Evolutionary conservation across 2,113 vertebrate species (phyloP).

Genomic region (Carassius auratus): DNA sequence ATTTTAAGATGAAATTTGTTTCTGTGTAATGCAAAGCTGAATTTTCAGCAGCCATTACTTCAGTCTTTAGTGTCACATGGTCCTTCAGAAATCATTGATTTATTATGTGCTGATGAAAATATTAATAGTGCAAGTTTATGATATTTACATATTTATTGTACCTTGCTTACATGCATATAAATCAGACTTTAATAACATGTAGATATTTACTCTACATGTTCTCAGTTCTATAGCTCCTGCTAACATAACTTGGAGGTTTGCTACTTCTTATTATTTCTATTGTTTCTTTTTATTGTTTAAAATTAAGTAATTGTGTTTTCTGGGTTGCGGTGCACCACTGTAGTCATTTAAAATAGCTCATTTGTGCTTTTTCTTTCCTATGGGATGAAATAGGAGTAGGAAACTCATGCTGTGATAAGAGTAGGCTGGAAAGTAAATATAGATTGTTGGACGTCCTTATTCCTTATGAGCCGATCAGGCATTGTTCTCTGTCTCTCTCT

Average conservation of each 20-base stretch:
- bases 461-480: neutral
- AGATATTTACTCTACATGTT: neutral
- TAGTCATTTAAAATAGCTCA: neutral
- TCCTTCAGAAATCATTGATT: neutral
- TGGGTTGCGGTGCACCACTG: neutral
- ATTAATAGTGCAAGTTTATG: neutral
- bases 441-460: neutral
- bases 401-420: conserved; percentile 14
- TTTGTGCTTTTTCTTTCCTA: neutral
- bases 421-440: neutral
- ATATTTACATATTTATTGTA: neutral
- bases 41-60: neutral
- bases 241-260: neutral
- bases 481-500: conserved; percentile 3
- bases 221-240: neutral
- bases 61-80: neutral
- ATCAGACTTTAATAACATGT: neutral
- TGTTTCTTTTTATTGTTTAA: neutral
- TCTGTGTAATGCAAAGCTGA: neutral
- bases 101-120: neutral
- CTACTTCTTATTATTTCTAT: neutral
- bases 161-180: neutral
- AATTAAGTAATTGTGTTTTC: neutral
- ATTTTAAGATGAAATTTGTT: neutral
- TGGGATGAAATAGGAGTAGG: neutral